Percentiles rank a stretch among this genome's conserved stretches.
phyloP scores from a whole-genome alignment of 2,888 invertebrate genomes.

The Pristionchus maxplancki region DNA sequence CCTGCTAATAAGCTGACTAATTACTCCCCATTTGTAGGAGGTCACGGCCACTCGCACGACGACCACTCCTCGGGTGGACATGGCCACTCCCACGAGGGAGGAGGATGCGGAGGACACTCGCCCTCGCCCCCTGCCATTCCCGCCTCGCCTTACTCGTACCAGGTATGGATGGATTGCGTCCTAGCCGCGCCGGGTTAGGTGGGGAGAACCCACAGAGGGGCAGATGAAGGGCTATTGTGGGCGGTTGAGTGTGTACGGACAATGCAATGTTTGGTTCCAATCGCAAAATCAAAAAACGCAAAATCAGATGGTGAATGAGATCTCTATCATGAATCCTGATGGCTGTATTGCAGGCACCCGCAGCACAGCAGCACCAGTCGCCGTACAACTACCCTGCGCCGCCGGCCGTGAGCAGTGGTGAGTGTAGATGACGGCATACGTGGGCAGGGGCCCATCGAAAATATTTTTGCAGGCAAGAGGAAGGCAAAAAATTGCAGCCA shows the following conservation, averaged over 20 bases:
- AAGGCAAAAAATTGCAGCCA: no score
- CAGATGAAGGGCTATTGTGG: no score
- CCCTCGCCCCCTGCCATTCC: conserved; percentile 5
- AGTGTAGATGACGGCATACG: not conserved
- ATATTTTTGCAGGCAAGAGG: no score
- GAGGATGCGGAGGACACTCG: conserved; percentile 5
- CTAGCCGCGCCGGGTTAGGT: no score
- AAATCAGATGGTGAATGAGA: no score
- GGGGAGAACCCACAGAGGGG: no score
- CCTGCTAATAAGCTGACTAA: no score
- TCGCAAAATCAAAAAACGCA: no score
- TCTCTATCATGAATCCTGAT: no score
- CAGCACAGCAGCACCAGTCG: not conserved
- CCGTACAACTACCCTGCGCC: not conserved
- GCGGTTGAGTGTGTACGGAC: no score
- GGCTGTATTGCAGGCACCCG: not conserved
- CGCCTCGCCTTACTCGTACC: conserved; percentile 29
- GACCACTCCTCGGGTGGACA: conserved; percentile 51
- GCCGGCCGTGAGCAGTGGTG: conserved; percentile 15
- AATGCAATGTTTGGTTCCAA: no score
- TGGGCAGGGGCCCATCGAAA: no score
- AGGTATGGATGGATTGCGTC: not conserved
- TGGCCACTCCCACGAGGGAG: conserved; percentile 59
- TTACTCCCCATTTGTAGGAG: not conserved
- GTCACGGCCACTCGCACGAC: conserved; percentile 52